Evolutionary conservation across 2,888 invertebrate genomes (phyloP), one percentile per base, ranked within the genome.

Genomic region (Anthoptus insignis): DNA sequence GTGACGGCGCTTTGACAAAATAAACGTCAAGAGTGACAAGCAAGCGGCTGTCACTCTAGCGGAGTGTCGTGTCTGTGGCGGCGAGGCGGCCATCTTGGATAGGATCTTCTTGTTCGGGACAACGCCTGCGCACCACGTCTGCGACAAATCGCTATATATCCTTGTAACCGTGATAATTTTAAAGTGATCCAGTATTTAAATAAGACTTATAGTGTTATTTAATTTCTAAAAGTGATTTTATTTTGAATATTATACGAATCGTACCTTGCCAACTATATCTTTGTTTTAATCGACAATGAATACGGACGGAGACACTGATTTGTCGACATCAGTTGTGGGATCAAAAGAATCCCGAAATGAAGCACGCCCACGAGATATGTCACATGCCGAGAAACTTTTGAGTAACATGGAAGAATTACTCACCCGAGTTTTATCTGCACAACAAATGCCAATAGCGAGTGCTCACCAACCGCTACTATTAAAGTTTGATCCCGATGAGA

Each of bases 401-500:
- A 59, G 22, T 29, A 22, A 7, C n/a, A 59, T 59, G 59, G 49
- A 49, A 27, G n/a, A 29, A 13, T 34, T 47, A 14, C 19, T 49
- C 13, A 49, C 49, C 6, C 34, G 49, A 19, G n/a, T 49, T 1
- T 49, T 59, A 47, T 21, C 47, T 21, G 47, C 22, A 5, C 47
- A 47, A 47, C 16, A 52, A 32, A 52, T n/a, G 6, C 37, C 37
- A 3, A 37, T n/a, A 47, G 21, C 21, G 13, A 22, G 4, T 47
- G 21, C 5, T 73, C 7, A 37, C n/a, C 37, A 37, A 37, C n/a
- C 37, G n/a, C 5, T 37, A 5, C 7, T 50, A 29, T 22, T 50
- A 9, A 50, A 52, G 9, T 72, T 70, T n/a, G 64, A 72, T 19
- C 72, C 70, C 0, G 72, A 70, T n/a, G 65, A 60, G n/a, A 11